Conservation (phyloP, 2,113 vertebrate species). For the Zosterops borbonicus region DNA sequence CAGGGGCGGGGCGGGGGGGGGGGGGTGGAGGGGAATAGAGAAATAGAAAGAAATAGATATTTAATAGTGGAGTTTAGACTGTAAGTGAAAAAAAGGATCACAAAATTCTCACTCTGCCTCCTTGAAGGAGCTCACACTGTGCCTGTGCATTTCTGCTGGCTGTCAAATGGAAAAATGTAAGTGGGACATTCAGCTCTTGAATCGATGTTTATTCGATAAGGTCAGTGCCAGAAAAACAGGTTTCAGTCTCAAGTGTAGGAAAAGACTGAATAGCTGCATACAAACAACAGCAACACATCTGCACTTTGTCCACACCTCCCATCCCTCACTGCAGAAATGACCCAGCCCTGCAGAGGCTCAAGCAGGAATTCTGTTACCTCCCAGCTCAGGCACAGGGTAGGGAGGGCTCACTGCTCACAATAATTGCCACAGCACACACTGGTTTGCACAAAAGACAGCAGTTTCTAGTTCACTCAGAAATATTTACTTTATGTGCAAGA, state of each 20-base stretch:
- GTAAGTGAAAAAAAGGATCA: background rate
- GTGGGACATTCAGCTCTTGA: background rate
- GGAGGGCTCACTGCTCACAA: background rate
- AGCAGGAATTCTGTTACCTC: rapidly evolving
- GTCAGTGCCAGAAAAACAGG: background rate
- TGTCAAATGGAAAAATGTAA: background rate
- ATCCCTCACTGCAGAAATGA: background rate
- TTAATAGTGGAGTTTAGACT: no score
- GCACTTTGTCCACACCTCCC: background rate
- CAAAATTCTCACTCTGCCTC: background rate
- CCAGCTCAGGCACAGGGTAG: background rate
- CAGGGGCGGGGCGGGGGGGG: background rate
- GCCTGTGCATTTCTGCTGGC: background rate
- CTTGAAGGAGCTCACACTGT: background rate
- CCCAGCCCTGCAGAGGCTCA: background rate
- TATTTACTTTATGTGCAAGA: background rate
- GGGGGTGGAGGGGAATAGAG: no score
- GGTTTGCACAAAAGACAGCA: background rate
- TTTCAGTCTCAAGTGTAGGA: background rate
- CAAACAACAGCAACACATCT: background rate
- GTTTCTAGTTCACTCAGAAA: background rate
- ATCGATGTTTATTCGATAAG: background rate
- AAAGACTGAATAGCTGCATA: background rate
- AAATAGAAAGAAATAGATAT: no score
- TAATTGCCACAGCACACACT: background rate